A percentile compares a stretch with the other conserved stretches of the same genome.
Evolutionary conservation across 2,113 vertebrate species (phyloP).

Genomic region (Trogon melanurus): DNA sequence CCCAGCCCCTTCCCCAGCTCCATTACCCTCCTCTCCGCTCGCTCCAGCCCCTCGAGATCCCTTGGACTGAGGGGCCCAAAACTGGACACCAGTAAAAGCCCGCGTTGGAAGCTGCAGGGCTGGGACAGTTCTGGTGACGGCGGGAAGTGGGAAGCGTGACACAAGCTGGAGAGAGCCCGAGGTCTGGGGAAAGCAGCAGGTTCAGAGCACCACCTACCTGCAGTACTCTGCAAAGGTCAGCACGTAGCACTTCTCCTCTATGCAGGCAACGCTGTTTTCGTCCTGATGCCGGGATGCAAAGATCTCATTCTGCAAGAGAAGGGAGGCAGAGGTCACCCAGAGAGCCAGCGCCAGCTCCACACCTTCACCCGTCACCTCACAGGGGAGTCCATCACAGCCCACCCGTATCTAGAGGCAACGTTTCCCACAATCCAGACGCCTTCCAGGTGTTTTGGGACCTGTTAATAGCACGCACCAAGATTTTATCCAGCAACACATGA

Average conservation of each 20-base stretch:
- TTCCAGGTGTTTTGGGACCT: neutral
- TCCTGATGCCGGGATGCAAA: conserved; percentile 98
- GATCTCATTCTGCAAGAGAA: conserved; percentile 90
- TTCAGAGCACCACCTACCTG: conserved; percentile 83
- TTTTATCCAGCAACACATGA: neutral
- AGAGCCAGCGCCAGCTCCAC: neutral
- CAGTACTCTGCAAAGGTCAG: conserved; percentile 98
- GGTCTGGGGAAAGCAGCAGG: neutral
- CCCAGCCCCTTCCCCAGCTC: no score
- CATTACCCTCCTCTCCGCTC: no score
- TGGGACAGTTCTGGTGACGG: neutral
- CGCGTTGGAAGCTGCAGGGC: neutral
- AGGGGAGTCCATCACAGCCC: rapidly evolving
- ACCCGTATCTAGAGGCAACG: rapidly evolving
- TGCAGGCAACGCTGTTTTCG: conserved; percentile 97
- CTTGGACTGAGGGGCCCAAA: no score
- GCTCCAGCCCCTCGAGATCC: no score
- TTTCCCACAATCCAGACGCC: neutral
- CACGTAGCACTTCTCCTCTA: conserved; percentile 99
- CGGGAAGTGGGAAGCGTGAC: neutral
- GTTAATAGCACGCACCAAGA: rapidly evolving
- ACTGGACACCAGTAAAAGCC: no score
- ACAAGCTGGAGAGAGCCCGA: neutral
- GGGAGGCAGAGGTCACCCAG: neutral
- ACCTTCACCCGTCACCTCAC: neutral